phyloP scores from a whole-genome alignment of 1,140 invertebrate genomes.

The Manduca sexta region DNA sequence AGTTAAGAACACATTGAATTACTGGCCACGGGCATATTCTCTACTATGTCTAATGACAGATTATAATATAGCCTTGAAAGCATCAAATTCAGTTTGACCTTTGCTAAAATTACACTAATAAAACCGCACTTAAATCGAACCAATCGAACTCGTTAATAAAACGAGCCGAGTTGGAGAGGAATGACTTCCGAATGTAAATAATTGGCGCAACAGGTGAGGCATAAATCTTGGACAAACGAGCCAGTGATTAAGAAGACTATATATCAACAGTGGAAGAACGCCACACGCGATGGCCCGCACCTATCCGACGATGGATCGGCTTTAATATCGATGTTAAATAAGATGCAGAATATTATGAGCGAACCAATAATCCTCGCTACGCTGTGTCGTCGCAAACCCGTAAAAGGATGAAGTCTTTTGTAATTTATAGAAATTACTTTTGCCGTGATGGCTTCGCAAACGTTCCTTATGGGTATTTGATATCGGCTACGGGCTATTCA shows the following conservation, averaged over 20 bases:
- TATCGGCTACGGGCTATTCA: too few species aligned
- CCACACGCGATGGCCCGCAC: constrained; percentile 37
- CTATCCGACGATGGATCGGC: constrained; percentile 26
- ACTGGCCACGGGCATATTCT: too few species aligned
- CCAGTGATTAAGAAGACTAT: constrained; percentile 52
- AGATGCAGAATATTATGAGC: constrained; percentile 6
- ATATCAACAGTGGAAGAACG: constrained; percentile 43
- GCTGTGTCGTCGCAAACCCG: background rate
- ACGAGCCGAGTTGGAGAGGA: constrained; percentile 24
- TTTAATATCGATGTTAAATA: constrained; percentile 24
- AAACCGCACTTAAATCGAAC: background rate
- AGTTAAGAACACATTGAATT: too few species aligned
- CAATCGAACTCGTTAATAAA: constrained; percentile 31
- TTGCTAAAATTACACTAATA: background rate
- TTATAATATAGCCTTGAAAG: too few species aligned
- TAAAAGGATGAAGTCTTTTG: background rate
- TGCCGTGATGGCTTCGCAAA: too few species aligned
- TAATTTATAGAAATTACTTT: background rate
- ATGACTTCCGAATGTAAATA: constrained; percentile 59
- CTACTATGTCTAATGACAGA: too few species aligned
- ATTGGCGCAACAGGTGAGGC: constrained; percentile 56
- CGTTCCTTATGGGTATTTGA: too few species aligned
- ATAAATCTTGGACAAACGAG: constrained; percentile 55
- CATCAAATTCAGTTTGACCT: too few species aligned
- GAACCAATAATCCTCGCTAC: constrained; percentile 4